These are phyloP conservation scores for Phaonia tiefii DNA, from an alignment of 2,888 invertebrate genomes.

Conservation along the genomic window DNA sequence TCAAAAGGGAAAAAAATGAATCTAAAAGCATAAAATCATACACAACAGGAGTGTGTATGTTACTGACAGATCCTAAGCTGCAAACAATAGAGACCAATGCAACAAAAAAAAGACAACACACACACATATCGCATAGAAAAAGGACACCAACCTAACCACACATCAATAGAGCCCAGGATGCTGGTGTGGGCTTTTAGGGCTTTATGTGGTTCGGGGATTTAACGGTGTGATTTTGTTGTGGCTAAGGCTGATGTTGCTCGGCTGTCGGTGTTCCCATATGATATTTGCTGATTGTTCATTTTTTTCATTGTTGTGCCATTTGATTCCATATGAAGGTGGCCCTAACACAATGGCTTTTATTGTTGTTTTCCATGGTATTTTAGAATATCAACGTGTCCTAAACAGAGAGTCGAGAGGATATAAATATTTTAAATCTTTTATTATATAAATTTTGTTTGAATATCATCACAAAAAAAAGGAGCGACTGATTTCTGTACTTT, in stretches of 20 bases:
- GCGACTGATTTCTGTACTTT: not conserved
- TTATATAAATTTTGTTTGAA: slow-evolving; percentile 22
- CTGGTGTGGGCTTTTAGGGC: slow-evolving; percentile 10
- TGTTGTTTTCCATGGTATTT: slow-evolving; percentile 4
- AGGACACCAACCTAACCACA: slow-evolving; percentile 51
- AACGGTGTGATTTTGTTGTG: slow-evolving; percentile 46
- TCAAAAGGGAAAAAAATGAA: slow-evolving; percentile 34
- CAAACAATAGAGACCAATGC: slow-evolving; percentile 60
- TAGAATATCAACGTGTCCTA: slow-evolving; percentile 48
- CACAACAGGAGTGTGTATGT: slow-evolving; percentile 54
- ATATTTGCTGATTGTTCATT: slow-evolving; percentile 58
- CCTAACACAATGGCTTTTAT: slow-evolving; percentile 20
- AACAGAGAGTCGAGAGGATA: slow-evolving; percentile 48
- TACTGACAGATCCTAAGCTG: slow-evolving; percentile 63
- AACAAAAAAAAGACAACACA: slow-evolving; percentile 24
- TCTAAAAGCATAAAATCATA: slow-evolving; percentile 44
- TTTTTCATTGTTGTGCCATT: slow-evolving; percentile 33
- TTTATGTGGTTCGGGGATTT: slow-evolving; percentile 50
- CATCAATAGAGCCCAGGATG: slow-evolving; percentile 51
- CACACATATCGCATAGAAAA: slow-evolving; percentile 36
- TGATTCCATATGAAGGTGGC: slow-evolving; percentile 21
- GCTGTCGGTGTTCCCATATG: slow-evolving; percentile 53
- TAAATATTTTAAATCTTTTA: slow-evolving; percentile 57
- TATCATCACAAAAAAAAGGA: not conserved
- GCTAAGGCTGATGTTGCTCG: not conserved